phyloP scores from a whole-genome alignment of 2,888 invertebrate species.

The Rotaria sp. region DNA sequence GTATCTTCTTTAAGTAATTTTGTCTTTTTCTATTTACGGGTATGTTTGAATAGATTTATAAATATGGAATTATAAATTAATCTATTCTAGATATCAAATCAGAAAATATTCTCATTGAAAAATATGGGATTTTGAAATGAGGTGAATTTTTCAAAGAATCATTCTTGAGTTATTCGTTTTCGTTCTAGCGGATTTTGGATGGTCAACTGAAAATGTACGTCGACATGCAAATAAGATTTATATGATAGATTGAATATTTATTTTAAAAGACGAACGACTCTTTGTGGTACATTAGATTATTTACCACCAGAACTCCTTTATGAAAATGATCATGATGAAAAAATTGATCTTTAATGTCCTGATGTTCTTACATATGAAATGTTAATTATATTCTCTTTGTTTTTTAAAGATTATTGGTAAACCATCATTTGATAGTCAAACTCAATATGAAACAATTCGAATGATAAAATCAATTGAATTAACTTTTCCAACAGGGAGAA shows the following conservation, averaged over 20 bases:
- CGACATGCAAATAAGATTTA: background rate
- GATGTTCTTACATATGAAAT: slow-evolving; percentile 91
- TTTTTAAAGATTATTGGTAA: slow-evolving; percentile 61
- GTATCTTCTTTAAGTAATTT: slow-evolving; percentile 55
- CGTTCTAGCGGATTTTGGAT: slow-evolving; percentile 33
- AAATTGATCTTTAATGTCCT: slow-evolving; percentile 79
- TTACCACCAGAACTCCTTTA: slow-evolving; percentile 91
- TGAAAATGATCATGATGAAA: slow-evolving; percentile 75
- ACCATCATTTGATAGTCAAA: slow-evolving; percentile 79
- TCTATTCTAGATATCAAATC: slow-evolving; percentile 35
- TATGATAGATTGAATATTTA: background rate
- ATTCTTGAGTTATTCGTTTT: background rate
- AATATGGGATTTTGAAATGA: slow-evolving; percentile 37
- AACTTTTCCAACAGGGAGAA: slow-evolving; percentile 32
- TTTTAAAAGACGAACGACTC: slow-evolving; percentile 67
- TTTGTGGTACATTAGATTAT: slow-evolving; percentile 91
- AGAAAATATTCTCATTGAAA: slow-evolving; percentile 40
- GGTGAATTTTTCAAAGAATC: background rate
- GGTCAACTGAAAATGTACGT: slow-evolving; percentile 28
- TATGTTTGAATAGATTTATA: too few relatives aligned
- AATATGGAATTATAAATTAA: background rate
- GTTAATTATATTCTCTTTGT: slow-evolving; percentile 58
- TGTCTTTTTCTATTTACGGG: too few relatives aligned
- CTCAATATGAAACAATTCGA: slow-evolving; percentile 55
- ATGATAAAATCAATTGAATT: slow-evolving; percentile 34